phyloP scores from a whole-genome alignment of 2,113 vertebrate species.

The Rhinoptilus africanus region DNA sequence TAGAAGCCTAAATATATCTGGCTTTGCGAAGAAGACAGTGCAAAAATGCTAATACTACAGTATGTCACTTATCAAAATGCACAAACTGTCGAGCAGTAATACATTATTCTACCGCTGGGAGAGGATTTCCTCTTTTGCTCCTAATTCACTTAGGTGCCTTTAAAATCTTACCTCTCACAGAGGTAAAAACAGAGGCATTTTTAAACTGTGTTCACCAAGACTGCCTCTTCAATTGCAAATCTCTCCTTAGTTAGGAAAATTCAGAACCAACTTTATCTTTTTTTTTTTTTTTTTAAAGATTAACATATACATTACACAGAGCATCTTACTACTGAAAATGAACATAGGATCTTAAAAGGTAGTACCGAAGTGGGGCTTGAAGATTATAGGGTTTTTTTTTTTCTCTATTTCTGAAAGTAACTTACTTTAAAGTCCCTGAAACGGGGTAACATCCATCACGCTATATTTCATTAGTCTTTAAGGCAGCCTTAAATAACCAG shows the following conservation, averaged over 20 bases:
- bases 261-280: background rate
- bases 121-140: background rate
- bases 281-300: background rate
- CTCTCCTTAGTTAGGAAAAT: conserved; percentile 4
- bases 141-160: background rate
- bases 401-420: conserved; percentile 9
- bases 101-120: background rate
- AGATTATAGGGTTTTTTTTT: background rate
- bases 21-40: conserved; percentile 19
- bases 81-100: background rate
- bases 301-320: background rate
- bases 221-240: background rate
- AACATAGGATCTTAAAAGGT: background rate
- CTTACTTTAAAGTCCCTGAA: conserved; percentile 32
- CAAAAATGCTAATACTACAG: conserved; percentile 21
- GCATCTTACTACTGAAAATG: background rate
- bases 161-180: background rate
- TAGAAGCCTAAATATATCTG: conserved; percentile 33
- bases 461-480: conserved; percentile 51
- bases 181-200: background rate
- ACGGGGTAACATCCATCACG: conserved; percentile 5
- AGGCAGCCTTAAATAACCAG: conserved; percentile 48
- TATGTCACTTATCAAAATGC: conserved; percentile 1
- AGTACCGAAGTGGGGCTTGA: background rate
- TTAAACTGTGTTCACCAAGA: background rate